A percentile compares a stretch with the other conserved stretches of the same genome.
Conservation (phyloP, 2,113 vertebrate genomes). For the Glareola pratincola region DNA sequence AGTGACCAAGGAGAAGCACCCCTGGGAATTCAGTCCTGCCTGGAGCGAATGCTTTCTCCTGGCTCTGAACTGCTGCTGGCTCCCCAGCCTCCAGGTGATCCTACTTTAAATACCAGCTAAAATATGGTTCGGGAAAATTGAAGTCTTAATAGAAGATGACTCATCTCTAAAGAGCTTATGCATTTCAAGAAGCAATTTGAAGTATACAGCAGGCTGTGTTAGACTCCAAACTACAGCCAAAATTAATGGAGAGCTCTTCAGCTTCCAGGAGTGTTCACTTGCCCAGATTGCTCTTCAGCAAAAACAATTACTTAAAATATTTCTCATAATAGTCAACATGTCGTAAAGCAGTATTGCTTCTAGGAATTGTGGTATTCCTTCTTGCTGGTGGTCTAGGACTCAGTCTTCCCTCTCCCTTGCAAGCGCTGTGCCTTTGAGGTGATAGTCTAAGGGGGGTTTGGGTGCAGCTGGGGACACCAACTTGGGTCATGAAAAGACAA, state of each 20-base stretch:
- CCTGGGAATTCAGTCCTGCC: not conserved
- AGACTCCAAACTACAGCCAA: not conserved
- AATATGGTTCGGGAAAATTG: not conserved
- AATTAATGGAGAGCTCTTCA: conserved; percentile 57
- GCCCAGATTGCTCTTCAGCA: conserved; percentile 26
- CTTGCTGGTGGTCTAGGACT: not conserved
- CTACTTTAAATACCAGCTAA: not conserved
- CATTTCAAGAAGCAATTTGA: not conserved
- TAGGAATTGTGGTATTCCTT: not conserved
- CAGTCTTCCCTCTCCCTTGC: not conserved
- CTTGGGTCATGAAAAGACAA: not conserved
- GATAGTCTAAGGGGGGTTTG: fast-evolving
- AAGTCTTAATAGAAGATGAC: not conserved
- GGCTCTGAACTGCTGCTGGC: not conserved
- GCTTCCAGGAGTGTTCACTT: not conserved
- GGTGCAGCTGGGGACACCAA: not conserved
- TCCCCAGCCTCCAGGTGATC: not conserved
- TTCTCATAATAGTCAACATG: not conserved
- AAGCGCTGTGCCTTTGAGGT: not conserved
- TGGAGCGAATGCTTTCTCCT: not conserved
- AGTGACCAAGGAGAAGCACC: not conserved
- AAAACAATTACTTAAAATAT: conserved; percentile 34
- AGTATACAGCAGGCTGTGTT: not conserved
- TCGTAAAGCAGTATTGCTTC: not conserved
- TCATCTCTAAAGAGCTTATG: not conserved